phyloP scores from a whole-genome alignment of 2,113 vertebrate species.

The Marcusenius ussheri region DNA sequence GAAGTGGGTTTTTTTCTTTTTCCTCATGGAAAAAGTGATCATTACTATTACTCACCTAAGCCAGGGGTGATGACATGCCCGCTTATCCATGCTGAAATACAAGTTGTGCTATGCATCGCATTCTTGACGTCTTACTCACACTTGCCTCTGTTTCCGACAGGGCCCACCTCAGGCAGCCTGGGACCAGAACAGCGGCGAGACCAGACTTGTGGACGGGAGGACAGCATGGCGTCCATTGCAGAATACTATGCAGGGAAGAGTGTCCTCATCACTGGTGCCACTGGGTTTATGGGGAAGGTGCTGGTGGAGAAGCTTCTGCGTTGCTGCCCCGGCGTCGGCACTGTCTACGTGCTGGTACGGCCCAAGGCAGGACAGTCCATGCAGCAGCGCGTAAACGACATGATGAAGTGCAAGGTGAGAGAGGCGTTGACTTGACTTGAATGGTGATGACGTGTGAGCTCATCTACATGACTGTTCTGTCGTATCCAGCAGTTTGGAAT shows the following conservation, averaged over 20 bases:
- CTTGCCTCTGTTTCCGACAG: constrained; percentile 45
- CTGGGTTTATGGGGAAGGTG: constrained; percentile 93
- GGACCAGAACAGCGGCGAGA: constrained; percentile 26
- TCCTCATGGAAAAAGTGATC: not conserved
- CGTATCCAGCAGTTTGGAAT: not conserved
- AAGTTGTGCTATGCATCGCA: not conserved
- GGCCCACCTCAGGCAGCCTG: constrained; percentile 38
- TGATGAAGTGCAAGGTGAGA: constrained; percentile 82
- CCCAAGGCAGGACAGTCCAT: constrained; percentile 84
- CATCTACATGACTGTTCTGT: not conserved
- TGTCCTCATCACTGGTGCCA: constrained; percentile 84
- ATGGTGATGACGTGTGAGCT: not conserved
- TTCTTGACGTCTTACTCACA: not conserved
- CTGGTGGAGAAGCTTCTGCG: constrained; percentile 88
- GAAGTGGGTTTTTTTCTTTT: not conserved
- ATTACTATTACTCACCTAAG: not conserved
- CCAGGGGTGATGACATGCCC: not conserved
- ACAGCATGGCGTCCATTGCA: constrained; percentile 70
- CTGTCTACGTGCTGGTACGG: constrained; percentile 81
- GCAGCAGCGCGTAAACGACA: constrained; percentile 75
- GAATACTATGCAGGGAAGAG: constrained; percentile 80
- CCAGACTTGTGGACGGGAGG: constrained; percentile 13
- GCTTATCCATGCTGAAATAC: not conserved
- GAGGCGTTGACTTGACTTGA: not conserved
- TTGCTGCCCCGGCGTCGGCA: constrained; percentile 74